These are phyloP conservation scores for Cryptus armator DNA, from an alignment of 2,888 invertebrate species.

Conservation along the genomic window DNA sequence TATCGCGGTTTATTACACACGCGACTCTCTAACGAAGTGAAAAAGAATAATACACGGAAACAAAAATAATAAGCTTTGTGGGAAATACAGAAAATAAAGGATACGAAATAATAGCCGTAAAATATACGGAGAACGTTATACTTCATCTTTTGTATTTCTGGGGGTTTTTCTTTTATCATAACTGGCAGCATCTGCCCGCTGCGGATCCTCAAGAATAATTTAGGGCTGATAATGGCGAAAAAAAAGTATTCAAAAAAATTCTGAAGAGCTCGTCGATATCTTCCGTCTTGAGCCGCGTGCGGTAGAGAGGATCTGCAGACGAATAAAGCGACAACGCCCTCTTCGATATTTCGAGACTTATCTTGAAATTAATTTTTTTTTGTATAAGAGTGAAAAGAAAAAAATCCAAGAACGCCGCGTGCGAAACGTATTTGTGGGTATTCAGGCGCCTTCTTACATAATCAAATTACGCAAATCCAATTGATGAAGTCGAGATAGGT, in stretches of 20 bases:
- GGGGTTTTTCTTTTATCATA: not conserved
- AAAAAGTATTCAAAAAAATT: not conserved
- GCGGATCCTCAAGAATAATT: not conserved
- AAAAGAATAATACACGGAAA: not conserved
- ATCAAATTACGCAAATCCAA: slow-evolving; percentile 77
- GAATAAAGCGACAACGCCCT: too few species aligned
- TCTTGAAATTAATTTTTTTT: not conserved
- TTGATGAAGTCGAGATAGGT: slow-evolving; percentile 75
- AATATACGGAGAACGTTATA: not conserved
- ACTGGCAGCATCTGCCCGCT: too few species aligned
- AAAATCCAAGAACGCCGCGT: slow-evolving; percentile 2
- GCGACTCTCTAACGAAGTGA: slow-evolving; percentile 26
- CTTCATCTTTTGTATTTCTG: not conserved
- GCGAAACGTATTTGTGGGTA: slow-evolving; percentile 73
- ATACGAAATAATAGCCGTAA: slow-evolving; percentile 7
- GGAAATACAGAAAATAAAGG: not conserved
- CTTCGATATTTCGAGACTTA: too few species aligned
- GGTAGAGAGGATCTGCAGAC: too few species aligned
- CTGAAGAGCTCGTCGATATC: not conserved
- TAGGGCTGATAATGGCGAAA: not conserved
- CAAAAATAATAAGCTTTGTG: too few species aligned
- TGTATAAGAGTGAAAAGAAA: not conserved
- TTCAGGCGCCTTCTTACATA: slow-evolving; percentile 74
- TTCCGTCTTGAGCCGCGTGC: too few species aligned
- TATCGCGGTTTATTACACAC: slow-evolving; percentile 2